phyloP scores from a whole-genome alignment of 2,888 invertebrate species.

The Sphaerophoria taeniata region DNA sequence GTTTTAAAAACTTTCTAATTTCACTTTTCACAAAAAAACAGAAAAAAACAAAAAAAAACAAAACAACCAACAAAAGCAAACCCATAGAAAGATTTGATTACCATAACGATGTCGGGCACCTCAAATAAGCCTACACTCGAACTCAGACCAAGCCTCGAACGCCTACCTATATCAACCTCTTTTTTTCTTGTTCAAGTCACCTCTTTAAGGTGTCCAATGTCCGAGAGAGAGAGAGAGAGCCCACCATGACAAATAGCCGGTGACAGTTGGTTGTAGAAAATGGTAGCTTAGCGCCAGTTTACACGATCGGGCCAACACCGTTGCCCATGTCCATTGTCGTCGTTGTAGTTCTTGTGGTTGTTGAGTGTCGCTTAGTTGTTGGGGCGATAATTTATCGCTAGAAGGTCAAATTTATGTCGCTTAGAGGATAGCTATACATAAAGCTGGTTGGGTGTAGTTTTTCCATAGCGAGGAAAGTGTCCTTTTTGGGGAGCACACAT shows the following conservation, averaged over 20 bases:
- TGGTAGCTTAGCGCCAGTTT: constrained; percentile 72
- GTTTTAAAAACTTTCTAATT: constrained; percentile 66
- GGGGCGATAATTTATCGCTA: constrained; percentile 69
- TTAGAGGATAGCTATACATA: constrained; percentile 36
- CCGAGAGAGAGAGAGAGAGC: background rate
- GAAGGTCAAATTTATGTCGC: constrained; percentile 74
- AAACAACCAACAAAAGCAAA: constrained; percentile 11
- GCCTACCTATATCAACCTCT: background rate
- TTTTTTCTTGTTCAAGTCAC: constrained; percentile 13
- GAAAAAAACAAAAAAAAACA: background rate
- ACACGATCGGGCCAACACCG: constrained; percentile 65
- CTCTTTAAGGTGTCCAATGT: constrained; percentile 14
- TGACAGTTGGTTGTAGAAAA: constrained; percentile 61
- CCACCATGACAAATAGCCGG: constrained; percentile 64
- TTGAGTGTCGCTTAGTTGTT: background rate
- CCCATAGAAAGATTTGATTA: constrained; percentile 25
- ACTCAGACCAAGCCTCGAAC: background rate
- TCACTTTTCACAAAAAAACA: constrained; percentile 57
- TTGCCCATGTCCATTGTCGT: constrained; percentile 57
- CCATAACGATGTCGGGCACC: constrained; percentile 13
- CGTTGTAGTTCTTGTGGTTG: constrained; percentile 15
- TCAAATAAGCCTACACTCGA: background rate
- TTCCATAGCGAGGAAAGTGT: constrained; percentile 56
- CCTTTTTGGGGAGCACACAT: constrained; percentile 6
- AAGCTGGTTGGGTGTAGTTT: constrained; percentile 31